Conservation (phyloP, 2,797 vertebrate genomes). For the Ceyx erithaca region DNA sequence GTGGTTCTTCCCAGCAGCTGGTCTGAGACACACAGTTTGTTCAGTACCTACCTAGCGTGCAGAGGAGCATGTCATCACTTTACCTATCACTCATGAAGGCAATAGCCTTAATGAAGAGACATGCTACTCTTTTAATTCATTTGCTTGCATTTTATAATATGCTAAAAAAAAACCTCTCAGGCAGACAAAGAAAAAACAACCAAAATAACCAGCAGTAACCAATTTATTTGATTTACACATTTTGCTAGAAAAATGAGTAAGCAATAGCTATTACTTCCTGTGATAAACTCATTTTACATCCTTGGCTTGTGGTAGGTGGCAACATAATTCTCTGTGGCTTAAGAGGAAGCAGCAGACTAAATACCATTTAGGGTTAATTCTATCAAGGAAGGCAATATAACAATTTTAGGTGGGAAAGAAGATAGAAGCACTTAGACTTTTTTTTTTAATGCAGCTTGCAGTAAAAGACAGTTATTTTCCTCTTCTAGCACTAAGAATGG, state of each 20-base stretch:
- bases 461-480: constrained; percentile 43
- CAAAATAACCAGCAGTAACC: not conserved
- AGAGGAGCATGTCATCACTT: not conserved
- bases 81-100: not conserved
- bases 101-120: not conserved
- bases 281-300: constrained; percentile 4
- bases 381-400: constrained; percentile 5
- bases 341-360: constrained; percentile 28
- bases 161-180: not conserved
- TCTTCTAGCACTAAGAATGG: not conserved
- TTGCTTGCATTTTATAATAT: not conserved
- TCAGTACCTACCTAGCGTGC: not conserved
- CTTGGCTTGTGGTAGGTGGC: constrained; percentile 13
- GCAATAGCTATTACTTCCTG: not conserved
- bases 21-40: not conserved
- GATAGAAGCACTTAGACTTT: not conserved
- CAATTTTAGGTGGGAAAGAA: constrained; percentile 32
- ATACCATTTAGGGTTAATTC: constrained; percentile 22
- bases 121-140: not conserved
- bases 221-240: not conserved
- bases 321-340: not conserved
- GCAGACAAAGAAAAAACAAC: not conserved
- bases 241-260: constrained; percentile 15
- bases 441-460: not conserved
- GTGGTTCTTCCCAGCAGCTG: not conserved